Conservation (phyloP, 2,888 invertebrate species). For the Steinernema scapterisci region DNA sequence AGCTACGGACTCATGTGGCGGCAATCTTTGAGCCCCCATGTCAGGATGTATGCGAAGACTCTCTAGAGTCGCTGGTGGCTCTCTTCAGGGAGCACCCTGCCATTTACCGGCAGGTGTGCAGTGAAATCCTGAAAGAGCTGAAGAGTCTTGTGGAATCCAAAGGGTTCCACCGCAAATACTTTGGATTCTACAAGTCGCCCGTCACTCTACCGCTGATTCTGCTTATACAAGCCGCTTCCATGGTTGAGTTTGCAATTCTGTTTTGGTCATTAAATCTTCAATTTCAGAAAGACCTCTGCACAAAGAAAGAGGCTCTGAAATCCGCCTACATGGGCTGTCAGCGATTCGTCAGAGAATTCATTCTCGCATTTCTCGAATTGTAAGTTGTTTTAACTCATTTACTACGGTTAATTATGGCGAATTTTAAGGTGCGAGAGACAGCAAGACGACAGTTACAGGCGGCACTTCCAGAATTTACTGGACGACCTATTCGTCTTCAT, state of each 20-base stretch:
- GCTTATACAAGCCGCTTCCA: neutral
- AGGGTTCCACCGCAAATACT: neutral
- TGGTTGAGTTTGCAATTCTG: neutral
- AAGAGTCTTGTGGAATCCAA: neutral
- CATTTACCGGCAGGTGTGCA: neutral
- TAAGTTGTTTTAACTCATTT: neutral
- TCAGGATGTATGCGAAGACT: neutral
- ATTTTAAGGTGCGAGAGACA: neutral
- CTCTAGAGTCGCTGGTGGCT: neutral
- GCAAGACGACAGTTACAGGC: neutral
- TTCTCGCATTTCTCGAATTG: neutral
- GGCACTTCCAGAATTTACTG: neutral
- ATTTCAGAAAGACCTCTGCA: neutral
- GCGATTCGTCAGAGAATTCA: slow-evolving; percentile 1
- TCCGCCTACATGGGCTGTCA: neutral
- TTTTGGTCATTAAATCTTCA: neutral
- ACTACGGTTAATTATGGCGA: neutral
- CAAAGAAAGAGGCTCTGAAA: neutral
- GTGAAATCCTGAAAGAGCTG: neutral
- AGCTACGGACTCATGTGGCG: neutral
- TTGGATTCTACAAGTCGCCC: slow-evolving; percentile 20
- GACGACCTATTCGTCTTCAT: neutral
- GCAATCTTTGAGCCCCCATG: neutral
- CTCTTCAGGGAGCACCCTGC: neutral
- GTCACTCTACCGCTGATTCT: neutral